Base-by-base conservation (phyloP, 2,888 invertebrate species). In the Drosophila acutilabella region DNA sequence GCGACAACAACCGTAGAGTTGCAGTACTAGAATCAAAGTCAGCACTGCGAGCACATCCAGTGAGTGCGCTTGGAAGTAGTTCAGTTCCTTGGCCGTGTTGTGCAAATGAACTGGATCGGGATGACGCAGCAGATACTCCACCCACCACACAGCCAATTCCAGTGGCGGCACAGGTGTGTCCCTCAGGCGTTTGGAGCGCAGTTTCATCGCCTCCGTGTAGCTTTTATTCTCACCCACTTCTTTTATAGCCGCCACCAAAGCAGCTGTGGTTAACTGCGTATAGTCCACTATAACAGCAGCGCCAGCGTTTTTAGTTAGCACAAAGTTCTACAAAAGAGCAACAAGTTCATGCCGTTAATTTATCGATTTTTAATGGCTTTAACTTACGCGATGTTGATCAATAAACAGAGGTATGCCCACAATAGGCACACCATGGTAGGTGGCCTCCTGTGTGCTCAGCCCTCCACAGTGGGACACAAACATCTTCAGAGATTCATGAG, bases 381-480 rank as follows among this genome's bases (percentile, higher is more conserved):
- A 0, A 53, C 74, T 57, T 64, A 79, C 83, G 2, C 78, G 69
- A 48, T 72, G 66, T 52, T 91, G 91, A 62, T 91, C 89, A 7
- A 81, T 52, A 23, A 84, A 82, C 7, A 90, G 57, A 4, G 91
- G 89, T 18, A 91, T 68, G 2, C 84, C 89, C 41, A 91, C 71
- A 54, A 91, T 76, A 0, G 91, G 90, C 10, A 91, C 89, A 1
- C 90, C 91, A 48, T 78, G 64, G 81, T 88, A 90, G 6, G 75
- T 81, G 2, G 91, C 81, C 58, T 91, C 91, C 40, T 77, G 75
- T 4, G 81, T 73, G 62, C 90, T 90, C 10, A 91, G 53, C 1
- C 87, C 83, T 3, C 90, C 91, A 33, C 81, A 82, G 53, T 90
- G 89, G 0, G 89, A 81, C 4, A 91, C 80, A 56, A 91, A 89